phyloP scores from a whole-genome alignment of 2,888 invertebrate genomes.

The Opisthograptis luteolata region DNA sequence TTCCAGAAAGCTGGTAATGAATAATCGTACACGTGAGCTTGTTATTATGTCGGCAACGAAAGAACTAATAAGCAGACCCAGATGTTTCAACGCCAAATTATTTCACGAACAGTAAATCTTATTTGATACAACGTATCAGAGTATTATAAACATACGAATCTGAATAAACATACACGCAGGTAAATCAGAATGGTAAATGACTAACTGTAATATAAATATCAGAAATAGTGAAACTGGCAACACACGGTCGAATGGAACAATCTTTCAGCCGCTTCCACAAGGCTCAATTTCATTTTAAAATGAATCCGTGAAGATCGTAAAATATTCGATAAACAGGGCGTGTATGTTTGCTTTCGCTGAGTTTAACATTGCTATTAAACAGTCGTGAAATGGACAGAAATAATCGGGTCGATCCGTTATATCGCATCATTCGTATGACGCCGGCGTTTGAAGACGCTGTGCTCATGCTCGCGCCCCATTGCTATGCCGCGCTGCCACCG shows the following conservation, averaged over 20 bases:
- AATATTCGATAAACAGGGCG: constrained; percentile 83
- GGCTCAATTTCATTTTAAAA: constrained; percentile 80
- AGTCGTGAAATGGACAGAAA: constrained; percentile 84
- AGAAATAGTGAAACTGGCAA: constrained; percentile 73
- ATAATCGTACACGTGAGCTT: constrained; percentile 42
- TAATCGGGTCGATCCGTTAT: constrained; percentile 83
- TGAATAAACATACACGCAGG: constrained; percentile 78
- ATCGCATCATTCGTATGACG: constrained; percentile 80
- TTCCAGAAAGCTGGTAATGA: constrained; percentile 42
- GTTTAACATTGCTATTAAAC: constrained; percentile 84
- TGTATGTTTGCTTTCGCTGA: constrained; percentile 81
- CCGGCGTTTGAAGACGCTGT: constrained; percentile 65
- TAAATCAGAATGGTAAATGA: constrained; percentile 83
- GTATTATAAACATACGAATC: constrained; percentile 79
- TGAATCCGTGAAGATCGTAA: constrained; percentile 80
- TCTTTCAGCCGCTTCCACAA: constrained; percentile 77
- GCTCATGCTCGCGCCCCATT: constrained; percentile 55
- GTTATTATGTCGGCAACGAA: constrained; percentile 48
- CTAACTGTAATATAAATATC: constrained; percentile 82
- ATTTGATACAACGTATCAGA: constrained; percentile 77
- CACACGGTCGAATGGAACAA: constrained; percentile 71
- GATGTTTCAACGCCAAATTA: constrained; percentile 72
- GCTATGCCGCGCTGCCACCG: constrained; percentile 64
- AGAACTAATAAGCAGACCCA: constrained; percentile 56
- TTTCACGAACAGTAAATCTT: constrained; percentile 74